These are phyloP conservation scores for Stramonita haemastoma DNA, from an alignment of 2,888 invertebrate genomes.

Conservation along the genomic window DNA sequence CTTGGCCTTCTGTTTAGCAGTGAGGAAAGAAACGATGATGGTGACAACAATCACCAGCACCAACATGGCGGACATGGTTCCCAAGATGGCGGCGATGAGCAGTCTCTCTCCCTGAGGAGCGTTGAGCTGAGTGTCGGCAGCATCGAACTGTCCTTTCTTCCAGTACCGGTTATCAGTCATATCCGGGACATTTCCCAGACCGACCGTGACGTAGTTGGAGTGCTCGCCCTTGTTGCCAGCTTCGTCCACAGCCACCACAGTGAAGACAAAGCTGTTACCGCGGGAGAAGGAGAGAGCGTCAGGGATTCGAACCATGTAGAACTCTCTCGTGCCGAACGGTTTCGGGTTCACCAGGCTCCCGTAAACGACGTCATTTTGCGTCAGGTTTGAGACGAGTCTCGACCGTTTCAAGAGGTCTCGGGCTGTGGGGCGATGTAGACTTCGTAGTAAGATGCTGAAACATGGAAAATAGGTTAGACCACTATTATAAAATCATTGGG, in stretches of 20 bases:
- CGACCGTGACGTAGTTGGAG: slow-evolving; percentile 59
- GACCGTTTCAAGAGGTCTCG: slow-evolving; percentile 43
- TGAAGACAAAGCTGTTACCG: slow-evolving; percentile 53
- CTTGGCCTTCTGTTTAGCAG: background rate
- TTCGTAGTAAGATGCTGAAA: slow-evolving; percentile 52
- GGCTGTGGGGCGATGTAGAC: slow-evolving; percentile 46
- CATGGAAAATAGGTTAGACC: slow-evolving; percentile 3
- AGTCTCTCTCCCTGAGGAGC: slow-evolving; percentile 32
- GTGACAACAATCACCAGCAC: slow-evolving; percentile 34
- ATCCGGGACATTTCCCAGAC: slow-evolving; percentile 52
- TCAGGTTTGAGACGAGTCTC: slow-evolving; percentile 28
- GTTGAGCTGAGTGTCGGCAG: background rate
- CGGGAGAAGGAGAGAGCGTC: background rate
- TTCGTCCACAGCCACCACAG: slow-evolving; percentile 57
- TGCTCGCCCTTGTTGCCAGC: slow-evolving; percentile 53
- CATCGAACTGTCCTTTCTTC: background rate
- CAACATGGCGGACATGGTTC: slow-evolving; percentile 36
- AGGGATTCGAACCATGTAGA: slow-evolving; percentile 30
- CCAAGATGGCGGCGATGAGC: slow-evolving; percentile 42
- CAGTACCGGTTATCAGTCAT: slow-evolving; percentile 47
- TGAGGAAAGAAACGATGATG: background rate
- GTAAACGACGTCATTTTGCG: slow-evolving; percentile 46
- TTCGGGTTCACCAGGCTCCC: slow-evolving; percentile 50
- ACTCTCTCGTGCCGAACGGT: slow-evolving; percentile 41
- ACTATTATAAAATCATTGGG: background rate